A percentile compares a stretch with the other conserved stretches of the same genome.
phyloP scores from a whole-genome alignment of 1,140 invertebrate species.

The Saccostrea echinata region DNA sequence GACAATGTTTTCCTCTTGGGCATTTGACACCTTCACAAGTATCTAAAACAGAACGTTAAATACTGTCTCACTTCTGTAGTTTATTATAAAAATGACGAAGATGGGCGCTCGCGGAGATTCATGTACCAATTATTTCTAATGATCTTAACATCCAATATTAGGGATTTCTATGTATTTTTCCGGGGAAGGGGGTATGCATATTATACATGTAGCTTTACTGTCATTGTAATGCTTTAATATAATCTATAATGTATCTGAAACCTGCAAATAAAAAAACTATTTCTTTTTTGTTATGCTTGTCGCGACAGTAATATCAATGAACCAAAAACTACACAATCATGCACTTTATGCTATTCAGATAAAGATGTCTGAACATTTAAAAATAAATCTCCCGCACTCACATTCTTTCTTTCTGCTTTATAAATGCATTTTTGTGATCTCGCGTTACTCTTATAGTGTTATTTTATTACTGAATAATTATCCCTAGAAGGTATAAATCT shows the following conservation, averaged over 20 bases:
- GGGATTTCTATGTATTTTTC: no score
- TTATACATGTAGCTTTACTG: no score
- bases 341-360: not conserved
- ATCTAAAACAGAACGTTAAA: slow-evolving; percentile 49
- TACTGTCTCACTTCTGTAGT: no score
- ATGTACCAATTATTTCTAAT: no score
- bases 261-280: no score
- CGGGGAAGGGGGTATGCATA: no score
- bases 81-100: no score
- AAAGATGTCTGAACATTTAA: not conserved
- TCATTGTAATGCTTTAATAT: no score
- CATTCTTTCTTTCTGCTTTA: slow-evolving; percentile 1
- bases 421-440: not conserved
- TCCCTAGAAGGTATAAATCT: not conserved
- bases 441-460: not conserved
- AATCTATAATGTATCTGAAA: no score
- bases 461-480: slow-evolving; percentile 20
- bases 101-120: no score
- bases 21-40: slow-evolving; percentile 65
- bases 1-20: slow-evolving; percentile 58
- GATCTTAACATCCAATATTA: no score
- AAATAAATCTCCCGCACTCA: not conserved
- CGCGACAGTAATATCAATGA: slow-evolving; percentile 6
- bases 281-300: not conserved
- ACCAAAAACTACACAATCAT: slow-evolving; percentile 3